Conservation (phyloP, 2,888 invertebrate genomes). For the Mimas tiliae region DNA sequence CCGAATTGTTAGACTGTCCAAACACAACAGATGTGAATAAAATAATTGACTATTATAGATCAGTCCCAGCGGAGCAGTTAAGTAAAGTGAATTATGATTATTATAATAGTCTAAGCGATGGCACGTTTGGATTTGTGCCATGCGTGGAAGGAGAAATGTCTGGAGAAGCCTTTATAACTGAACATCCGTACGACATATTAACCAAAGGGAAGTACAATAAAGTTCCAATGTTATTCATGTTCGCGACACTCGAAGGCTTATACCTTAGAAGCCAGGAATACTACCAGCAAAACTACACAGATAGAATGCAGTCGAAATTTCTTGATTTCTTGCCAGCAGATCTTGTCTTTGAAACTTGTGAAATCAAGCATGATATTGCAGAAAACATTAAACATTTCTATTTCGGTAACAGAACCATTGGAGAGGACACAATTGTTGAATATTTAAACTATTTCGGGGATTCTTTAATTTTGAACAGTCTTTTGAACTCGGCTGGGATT, state of each 20-base stretch:
- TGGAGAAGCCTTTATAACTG: slow-evolving; percentile 40
- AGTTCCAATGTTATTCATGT: slow-evolving; percentile 48
- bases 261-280: slow-evolving; percentile 45
- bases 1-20: slow-evolving; percentile 30
- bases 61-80: slow-evolving; percentile 38
- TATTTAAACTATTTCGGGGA: slow-evolving; percentile 53
- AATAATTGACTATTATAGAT: slow-evolving; percentile 39
- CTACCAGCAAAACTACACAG: slow-evolving; percentile 43
- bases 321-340: slow-evolving; percentile 49
- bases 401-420: slow-evolving; percentile 44
- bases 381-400: slow-evolving; percentile 45
- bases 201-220: slow-evolving; percentile 37
- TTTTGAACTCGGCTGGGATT: slow-evolving; percentile 42
- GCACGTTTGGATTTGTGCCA: slow-evolving; percentile 51
- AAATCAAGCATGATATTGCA: slow-evolving; percentile 37
- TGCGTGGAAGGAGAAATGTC: slow-evolving; percentile 45
- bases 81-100: slow-evolving; percentile 40
- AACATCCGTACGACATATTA: slow-evolving; percentile 40
- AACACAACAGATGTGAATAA: slow-evolving; percentile 32
- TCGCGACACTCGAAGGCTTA: slow-evolving; percentile 46
- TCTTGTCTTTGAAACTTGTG: slow-evolving; percentile 43
- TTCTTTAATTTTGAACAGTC: slow-evolving; percentile 39
- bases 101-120: slow-evolving; percentile 46
- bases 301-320: slow-evolving; percentile 47
- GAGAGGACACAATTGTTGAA: slow-evolving; percentile 35